phyloP scores from a whole-genome alignment of 2,113 vertebrate genomes.

The Typhlomys cinereus region DNA sequence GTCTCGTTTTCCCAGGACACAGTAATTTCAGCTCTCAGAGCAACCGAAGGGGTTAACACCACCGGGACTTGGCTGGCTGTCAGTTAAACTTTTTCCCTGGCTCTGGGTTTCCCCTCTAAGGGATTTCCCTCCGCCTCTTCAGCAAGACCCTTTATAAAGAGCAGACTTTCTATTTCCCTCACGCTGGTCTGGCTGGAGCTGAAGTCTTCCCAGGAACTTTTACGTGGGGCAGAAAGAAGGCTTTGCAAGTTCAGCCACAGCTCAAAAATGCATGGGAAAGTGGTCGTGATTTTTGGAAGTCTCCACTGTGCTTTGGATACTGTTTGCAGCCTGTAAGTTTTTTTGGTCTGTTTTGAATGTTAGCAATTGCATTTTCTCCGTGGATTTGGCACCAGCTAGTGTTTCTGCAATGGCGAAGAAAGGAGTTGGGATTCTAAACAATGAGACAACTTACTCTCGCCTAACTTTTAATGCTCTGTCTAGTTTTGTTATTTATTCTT shows the following conservation, averaged over 20 bases:
- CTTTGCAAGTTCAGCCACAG: neutral
- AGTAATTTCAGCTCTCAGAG: neutral
- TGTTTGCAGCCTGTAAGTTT: slow-evolving; percentile 73
- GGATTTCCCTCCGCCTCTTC: slow-evolving; percentile 80
- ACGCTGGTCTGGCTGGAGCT: slow-evolving; percentile 49
- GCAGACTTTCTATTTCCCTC: slow-evolving; percentile 71
- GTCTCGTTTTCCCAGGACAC: neutral
- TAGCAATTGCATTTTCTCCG: neutral
- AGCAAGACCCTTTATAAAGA: slow-evolving; percentile 77
- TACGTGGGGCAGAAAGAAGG: neutral
- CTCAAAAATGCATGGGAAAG: slow-evolving; percentile 57
- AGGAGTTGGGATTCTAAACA: neutral
- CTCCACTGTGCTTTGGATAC: slow-evolving; percentile 60
- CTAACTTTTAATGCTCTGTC: neutral
- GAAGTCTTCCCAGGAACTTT: slow-evolving; percentile 37
- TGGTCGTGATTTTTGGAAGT: slow-evolving; percentile 29
- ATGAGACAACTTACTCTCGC: neutral
- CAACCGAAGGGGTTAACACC: slow-evolving; percentile 74
- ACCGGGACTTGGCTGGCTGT: slow-evolving; percentile 64
- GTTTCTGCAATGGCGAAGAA: neutral
- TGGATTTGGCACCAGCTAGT: slow-evolving; percentile 7
- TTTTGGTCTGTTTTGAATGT: slow-evolving; percentile 37
- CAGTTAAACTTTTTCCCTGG: slow-evolving; percentile 69
- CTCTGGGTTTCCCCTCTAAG: slow-evolving; percentile 79
- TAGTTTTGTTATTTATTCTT: neutral